Base-by-base conservation (phyloP, 2,113 vertebrate species). In the Hyperoodon ampullatus region DNA sequence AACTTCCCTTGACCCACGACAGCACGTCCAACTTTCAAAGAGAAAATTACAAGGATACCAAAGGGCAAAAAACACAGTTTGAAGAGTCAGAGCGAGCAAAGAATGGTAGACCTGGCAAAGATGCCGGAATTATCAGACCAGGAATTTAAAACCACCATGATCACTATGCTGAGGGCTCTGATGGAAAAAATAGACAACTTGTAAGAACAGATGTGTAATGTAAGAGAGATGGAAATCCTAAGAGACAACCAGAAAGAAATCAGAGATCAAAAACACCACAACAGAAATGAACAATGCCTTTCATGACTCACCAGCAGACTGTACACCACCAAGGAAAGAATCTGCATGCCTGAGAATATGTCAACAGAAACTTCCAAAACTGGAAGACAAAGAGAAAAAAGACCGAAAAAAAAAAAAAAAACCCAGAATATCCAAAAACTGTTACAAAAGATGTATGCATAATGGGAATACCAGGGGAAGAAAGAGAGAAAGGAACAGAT, bases 91-190 rank as follows among this genome's bases (percentile, higher is more conserved):
- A 80, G 8, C 30, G 65, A 92, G 58, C 11, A 55, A 19, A 86
- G 53, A 87, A 78, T 60, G 50, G 15, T 23, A 82, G 30, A 74
- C 23, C 55, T 19, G 66, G 42, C 30, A 86, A 4, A 23, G n/a
- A 92, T 55, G n/a, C n/a, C 65, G 8, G 16, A 81, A 72, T 30
- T n/a, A 89, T 24, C 19, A 60, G 19, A 77, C 33, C n/a, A 65
- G 58, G 44, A 89, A 82, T 89, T 89, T 72, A 89, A 89, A 89
- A 82, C 44, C 28, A 82, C n/a, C 33, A 60, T 60, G 77, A 90
- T 82, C 81, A 72, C 71, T 14, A 60, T 42, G n/a, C 74, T 61
- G 77, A 33, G 63, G 65, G 53, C 24, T 35, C 33, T 84, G 28
- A 84, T 12, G 33, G 23, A 65, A n/a, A 94, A 75, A 28, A 7